Evolutionary conservation across 1,140 invertebrate genomes (phyloP), one percentile per base, ranked within the genome.

Genomic region (Fopius arisanus): DNA sequence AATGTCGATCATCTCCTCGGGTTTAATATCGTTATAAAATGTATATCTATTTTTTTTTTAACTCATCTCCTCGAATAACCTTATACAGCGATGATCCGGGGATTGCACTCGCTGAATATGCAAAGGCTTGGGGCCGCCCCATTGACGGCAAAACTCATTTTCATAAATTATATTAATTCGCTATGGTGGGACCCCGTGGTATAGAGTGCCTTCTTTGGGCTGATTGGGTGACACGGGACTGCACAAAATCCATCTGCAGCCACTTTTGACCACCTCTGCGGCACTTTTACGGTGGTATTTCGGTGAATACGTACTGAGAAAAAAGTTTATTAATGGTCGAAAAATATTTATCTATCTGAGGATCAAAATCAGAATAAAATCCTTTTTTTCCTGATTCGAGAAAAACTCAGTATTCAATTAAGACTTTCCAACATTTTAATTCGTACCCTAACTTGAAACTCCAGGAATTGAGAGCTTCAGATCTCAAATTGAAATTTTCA

Each of bases 161-260:
- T 85, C 83, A 87, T 87, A 87, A 87, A 87, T 86, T 83, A 87
- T 82, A 80, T 79, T 78, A 83, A 86, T 86, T 86, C 80, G 81
- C 75, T 77, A 84, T 79, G 82, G 77, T 71, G 29, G 14, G 40
- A 40, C 19, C 19, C 10, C 62, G 51, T 51, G 63, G 65, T 48
- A 69, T 63, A 71, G 26, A 31, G 31, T 14, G 63, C 23, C 40
- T 12, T 41, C 40, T 62, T 67, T 41, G 72, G 70, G 78, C 72
- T 83, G 82, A 83, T 83, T 82, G 81, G 81, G 80, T 83, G 82
- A 82, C 82, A 79, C 78, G 72, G 48, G 77, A 54, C 29, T 69
- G 62, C 70, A 77, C 31, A 69, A 75, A 65, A 68, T 67, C 31
- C 75, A 70, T 73, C 71, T 59, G 29, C 74, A 62, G 23, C 54